These are phyloP conservation scores for Nannospalax galili DNA, from an alignment of 2,113 vertebrate species.

Conservation along the genomic window DNA sequence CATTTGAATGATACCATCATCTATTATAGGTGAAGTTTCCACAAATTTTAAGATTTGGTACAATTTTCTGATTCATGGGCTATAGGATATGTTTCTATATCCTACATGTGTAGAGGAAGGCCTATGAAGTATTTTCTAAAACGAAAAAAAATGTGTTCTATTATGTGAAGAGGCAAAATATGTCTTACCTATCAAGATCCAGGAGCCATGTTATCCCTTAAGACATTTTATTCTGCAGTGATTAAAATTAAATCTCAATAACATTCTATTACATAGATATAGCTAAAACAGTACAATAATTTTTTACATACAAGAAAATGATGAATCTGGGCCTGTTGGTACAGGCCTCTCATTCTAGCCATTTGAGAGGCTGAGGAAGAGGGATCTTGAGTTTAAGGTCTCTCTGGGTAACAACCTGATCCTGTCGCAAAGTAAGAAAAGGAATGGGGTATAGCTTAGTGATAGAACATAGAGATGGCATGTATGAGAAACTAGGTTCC, in stretches of 20 bases:
- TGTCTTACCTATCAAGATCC: not conserved
- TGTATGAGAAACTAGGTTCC: not conserved
- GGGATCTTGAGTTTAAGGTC: not conserved
- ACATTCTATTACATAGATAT: not conserved
- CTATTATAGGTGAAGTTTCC: not conserved
- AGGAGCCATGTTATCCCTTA: not conserved
- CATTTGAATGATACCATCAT: not conserved
- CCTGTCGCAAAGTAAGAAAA: not conserved
- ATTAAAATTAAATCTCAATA: constrained; percentile 21
- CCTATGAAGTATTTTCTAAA: not conserved
- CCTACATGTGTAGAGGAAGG: not conserved
- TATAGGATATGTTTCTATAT: not conserved
- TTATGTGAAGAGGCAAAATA: not conserved
- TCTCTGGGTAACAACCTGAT: not conserved
- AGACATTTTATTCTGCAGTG: not conserved
- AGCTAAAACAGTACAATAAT: constrained; percentile 19
- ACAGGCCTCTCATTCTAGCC: not conserved
- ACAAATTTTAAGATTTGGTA: not conserved
- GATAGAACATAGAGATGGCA: not conserved
- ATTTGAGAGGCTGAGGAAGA: not conserved
- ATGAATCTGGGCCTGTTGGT: not conserved
- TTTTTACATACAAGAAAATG: not conserved
- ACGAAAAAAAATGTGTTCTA: not conserved
- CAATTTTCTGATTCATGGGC: not conserved
- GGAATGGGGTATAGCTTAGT: fast-evolving